These are phyloP conservation scores for Rattus rattus DNA, from an alignment of 2,113 vertebrate species.

Conservation along the genomic window DNA sequence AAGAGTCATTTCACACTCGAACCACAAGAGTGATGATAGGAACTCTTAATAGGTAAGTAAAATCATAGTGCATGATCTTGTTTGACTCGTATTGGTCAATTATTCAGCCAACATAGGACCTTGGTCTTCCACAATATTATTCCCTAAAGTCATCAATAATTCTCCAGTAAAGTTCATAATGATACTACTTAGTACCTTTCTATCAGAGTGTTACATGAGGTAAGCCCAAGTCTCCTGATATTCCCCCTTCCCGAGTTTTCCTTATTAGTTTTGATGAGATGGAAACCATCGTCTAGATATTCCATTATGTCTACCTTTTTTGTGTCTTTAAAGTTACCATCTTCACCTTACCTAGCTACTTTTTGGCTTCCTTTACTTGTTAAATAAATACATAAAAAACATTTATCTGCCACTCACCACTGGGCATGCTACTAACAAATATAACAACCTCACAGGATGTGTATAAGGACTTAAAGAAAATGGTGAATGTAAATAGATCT, in stretches of 20 bases:
- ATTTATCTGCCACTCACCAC: neutral
- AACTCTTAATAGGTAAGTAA: neutral
- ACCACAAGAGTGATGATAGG: neutral
- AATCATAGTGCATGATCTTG: neutral
- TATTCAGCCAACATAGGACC: neutral
- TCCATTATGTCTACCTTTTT: neutral
- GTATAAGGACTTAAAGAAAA: neutral
- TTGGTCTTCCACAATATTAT: neutral
- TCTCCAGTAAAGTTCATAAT: neutral
- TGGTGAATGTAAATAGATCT: neutral
- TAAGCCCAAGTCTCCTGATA: neutral
- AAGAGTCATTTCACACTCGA: neutral
- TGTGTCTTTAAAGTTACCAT: neutral
- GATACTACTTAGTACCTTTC: neutral
- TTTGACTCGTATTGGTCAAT: neutral
- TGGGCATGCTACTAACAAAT: neutral
- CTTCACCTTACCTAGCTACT: neutral
- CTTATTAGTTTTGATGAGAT: neutral
- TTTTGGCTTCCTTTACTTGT: neutral
- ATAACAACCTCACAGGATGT: neutral
- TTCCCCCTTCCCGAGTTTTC: neutral
- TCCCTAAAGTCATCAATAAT: no score
- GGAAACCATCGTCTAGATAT: neutral
- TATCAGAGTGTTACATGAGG: neutral
- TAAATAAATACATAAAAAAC: neutral